Conservation (phyloP, 2,888 invertebrate species). For the Campopleginae sp. region DNA sequence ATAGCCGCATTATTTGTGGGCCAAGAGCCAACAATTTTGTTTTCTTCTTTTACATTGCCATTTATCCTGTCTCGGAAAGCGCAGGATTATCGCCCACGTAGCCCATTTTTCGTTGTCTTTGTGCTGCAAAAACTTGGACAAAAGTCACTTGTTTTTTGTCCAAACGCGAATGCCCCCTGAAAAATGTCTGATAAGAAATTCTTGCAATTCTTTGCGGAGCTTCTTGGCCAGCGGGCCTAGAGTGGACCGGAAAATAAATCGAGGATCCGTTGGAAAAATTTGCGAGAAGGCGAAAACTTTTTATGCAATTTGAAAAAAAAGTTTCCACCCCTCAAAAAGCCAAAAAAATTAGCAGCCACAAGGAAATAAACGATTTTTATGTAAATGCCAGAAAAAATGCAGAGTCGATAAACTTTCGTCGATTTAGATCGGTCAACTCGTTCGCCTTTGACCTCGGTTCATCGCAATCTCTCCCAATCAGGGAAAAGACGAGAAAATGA, state of each 20-base stretch:
- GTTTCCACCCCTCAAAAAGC: no score
- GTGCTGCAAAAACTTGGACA: conserved; percentile 18
- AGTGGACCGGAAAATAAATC: background rate
- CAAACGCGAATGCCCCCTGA: background rate
- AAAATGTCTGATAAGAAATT: background rate
- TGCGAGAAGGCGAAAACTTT: no score
- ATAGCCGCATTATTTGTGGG: conserved; percentile 11
- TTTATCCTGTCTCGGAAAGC: background rate
- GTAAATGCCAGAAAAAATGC: background rate
- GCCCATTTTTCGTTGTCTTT: conserved; percentile 15
- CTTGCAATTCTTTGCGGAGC: background rate
- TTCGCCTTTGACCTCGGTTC: background rate
- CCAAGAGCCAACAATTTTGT: background rate
- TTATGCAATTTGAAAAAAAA: no score
- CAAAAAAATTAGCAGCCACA: background rate
- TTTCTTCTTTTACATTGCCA: conserved; percentile 18
- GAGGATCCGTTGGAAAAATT: background rate
- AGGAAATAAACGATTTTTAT: background rate
- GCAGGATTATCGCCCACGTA: conserved; percentile 21
- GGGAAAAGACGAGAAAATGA: background rate
- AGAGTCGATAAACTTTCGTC: background rate
- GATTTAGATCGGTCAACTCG: background rate
- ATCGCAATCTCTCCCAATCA: background rate
- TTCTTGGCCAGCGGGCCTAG: background rate
- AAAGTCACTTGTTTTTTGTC: background rate